Base-by-base conservation (phyloP, 2,888 invertebrate species). In the Thalpophila matura region DNA sequence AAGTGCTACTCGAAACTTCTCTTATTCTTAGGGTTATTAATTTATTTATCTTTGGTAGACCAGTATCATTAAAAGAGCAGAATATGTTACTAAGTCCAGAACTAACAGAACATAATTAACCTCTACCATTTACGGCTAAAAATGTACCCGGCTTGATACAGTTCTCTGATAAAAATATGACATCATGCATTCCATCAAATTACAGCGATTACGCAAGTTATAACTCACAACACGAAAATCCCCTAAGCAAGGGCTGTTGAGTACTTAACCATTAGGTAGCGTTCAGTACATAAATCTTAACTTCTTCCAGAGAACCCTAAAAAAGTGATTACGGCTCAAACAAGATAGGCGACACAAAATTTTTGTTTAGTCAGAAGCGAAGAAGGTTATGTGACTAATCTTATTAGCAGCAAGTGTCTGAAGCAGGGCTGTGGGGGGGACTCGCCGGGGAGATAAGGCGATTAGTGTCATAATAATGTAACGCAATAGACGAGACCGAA, bases 381-480 rank as follows among this genome's bases (percentile, higher is more conserved):
- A 50, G 26, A 45, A 54, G 66, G 61, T 78, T 74, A 66, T 58
- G 63, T 71, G 55, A 57, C 59, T 68, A 66, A 80, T 78, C 63
- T 74, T 78, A 80, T 74, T 78, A 80, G 68, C 40, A 55, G 50
- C 66, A 56, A 78, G 75, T 63, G 63, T 57, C 64, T 58, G 63
- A 61, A 51, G 47, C 64, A 43, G 75, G 56, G 58, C 59, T 58
- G 55, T 3, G 42, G 61, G 54, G 47, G 27, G 38, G n/a, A n/a
- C n/a, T n/a, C n/a, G 20, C 33, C 46, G 27, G 49, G 47, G 24
- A 72, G 80, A 81, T 80, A 80, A 80, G 80, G 49, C 68, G 82
- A 80, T 81, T 81, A 80, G 61, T 77, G 82, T 60, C 68, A 80
- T 81, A 62, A 69, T 62, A 71, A 37, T 49, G 18, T 0, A 26